phyloP scores from a whole-genome alignment of 2,113 vertebrate species.

The Halcyon senegalensis region DNA sequence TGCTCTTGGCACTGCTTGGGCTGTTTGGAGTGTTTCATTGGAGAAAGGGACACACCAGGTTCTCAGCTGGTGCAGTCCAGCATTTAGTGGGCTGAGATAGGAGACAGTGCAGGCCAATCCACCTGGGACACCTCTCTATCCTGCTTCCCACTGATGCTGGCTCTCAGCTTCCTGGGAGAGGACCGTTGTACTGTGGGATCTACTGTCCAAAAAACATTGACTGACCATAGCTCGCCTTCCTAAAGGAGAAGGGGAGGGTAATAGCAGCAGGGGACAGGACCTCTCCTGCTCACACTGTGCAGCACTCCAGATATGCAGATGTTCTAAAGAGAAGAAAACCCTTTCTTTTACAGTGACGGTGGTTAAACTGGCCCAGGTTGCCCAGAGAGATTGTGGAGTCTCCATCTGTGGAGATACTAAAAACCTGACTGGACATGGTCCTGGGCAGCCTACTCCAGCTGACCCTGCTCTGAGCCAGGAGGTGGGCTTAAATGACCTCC shows the following conservation, averaged over 20 bases:
- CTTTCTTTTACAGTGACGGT: neutral
- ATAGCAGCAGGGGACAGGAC: neutral
- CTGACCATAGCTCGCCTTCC: neutral
- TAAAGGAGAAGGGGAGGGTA: neutral
- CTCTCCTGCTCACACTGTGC: neutral
- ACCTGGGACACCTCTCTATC: neutral
- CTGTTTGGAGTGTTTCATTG: neutral
- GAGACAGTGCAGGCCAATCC: neutral
- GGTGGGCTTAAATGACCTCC: neutral
- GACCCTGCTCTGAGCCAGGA: neutral
- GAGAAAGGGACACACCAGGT: neutral
- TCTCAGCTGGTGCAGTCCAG: neutral
- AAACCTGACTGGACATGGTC: rapidly evolving
- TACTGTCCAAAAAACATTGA: neutral
- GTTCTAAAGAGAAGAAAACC: neutral
- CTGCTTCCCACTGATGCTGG: neutral
- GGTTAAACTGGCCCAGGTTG: neutral
- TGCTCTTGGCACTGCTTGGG: neutral
- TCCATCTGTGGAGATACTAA: neutral
- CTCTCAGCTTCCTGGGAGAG: neutral
- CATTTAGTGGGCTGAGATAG: neutral
- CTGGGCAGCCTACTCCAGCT: neutral
- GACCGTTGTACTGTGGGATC: neutral
- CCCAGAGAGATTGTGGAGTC: neutral
- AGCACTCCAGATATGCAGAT: neutral